These are phyloP conservation scores for Leptinotarsa peninsularis DNA, from an alignment of 2,888 invertebrate genomes.

Conservation along the genomic window DNA sequence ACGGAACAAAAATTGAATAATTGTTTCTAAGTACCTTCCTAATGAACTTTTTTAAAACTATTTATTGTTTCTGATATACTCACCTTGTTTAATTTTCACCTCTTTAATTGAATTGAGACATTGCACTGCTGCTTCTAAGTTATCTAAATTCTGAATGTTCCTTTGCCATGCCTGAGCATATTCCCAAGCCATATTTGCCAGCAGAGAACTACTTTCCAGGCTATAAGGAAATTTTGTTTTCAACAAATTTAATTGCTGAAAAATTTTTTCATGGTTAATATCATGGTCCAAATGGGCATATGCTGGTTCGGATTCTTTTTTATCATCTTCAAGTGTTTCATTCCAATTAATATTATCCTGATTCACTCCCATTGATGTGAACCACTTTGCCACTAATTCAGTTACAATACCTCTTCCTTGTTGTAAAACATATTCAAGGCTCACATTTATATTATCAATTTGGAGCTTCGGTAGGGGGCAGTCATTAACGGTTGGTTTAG, in stretches of 20 bases:
- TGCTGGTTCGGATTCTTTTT: constrained; percentile 38
- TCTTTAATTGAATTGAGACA: constrained; percentile 78
- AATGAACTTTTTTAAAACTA: too few species aligned
- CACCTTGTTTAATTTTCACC: constrained; percentile 79
- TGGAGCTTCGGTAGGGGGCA: constrained; percentile 69
- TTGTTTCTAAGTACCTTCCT: too few species aligned
- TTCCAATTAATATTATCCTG: constrained; percentile 73
- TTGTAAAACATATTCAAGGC: constrained; percentile 75
- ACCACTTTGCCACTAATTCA: constrained; percentile 89
- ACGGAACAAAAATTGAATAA: not conserved
- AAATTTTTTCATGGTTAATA: constrained; percentile 64
- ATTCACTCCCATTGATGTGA: constrained; percentile 78
- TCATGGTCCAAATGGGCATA: not conserved
- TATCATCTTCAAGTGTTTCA: constrained; percentile 58
- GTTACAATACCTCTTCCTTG: constrained; percentile 85
- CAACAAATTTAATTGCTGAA: constrained; percentile 74
- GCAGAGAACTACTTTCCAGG: constrained; percentile 80
- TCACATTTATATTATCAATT: constrained; percentile 72
- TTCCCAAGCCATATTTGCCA: constrained; percentile 93
- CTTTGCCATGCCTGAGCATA: constrained; percentile 90
- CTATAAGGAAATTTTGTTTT: constrained; percentile 88
- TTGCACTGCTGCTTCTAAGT: constrained; percentile 77
- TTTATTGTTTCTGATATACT: constrained; percentile 13
- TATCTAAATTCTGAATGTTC: constrained; percentile 74
- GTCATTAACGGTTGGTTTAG: constrained; percentile 64